These are phyloP conservation scores for Fulica atra DNA, from an alignment of 2,113 vertebrate species.

Conservation along the genomic window DNA sequence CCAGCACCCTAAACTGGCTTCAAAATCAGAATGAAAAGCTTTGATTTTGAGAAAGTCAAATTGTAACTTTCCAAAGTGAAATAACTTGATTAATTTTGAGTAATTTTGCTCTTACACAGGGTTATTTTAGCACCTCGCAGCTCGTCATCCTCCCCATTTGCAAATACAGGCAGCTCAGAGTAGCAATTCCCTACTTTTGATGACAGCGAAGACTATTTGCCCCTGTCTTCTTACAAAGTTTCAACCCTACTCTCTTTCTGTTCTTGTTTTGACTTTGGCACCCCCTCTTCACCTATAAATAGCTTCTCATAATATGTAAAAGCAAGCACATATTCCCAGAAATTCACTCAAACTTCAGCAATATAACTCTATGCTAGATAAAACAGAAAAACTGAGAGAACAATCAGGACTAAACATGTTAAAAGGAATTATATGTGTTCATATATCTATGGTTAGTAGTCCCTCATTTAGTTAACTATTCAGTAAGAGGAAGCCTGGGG, in stretches of 20 bases:
- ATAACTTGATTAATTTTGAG: neutral
- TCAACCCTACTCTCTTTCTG: neutral
- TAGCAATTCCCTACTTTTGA: neutral
- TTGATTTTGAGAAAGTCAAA: neutral
- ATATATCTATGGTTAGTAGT: neutral
- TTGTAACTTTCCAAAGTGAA: neutral
- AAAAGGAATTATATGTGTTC: neutral
- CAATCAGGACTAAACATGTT: neutral
- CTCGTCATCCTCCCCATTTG: neutral
- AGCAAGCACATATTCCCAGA: neutral
- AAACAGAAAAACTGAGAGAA: neutral
- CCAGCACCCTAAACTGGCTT: neutral
- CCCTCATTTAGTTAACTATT: neutral
- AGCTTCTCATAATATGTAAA: neutral
- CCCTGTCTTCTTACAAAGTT: neutral
- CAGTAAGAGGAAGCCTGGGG: neutral
- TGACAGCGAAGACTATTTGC: neutral
- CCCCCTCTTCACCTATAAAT: neutral
- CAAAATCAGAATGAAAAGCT: neutral
- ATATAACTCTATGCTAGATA: neutral
- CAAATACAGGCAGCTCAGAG: neutral
- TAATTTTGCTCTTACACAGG: neutral
- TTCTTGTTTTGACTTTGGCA: neutral
- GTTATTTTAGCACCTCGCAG: neutral
- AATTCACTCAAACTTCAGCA: neutral